Evolutionary conservation across 2,888 invertebrate species (phyloP), one percentile per base, ranked within the genome.

Genomic region (Chloromyia formosa): DNA sequence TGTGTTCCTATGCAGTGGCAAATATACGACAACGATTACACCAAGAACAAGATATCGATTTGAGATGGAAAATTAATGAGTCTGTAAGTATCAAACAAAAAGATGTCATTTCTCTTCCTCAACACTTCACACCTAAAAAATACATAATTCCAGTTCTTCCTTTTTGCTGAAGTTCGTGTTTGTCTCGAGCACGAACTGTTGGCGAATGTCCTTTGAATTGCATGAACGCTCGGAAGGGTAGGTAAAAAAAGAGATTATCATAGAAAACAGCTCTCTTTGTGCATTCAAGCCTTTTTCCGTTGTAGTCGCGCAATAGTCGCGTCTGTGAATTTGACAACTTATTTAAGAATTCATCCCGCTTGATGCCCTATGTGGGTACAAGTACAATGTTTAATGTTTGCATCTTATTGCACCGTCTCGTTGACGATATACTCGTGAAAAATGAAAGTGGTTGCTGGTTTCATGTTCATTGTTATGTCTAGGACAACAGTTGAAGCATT

Each of bases 21-120:
- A 35, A 35, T n/a, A n/a, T n/a, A n/a, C n/a, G n/a, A n/a, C n/a
- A n/a, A n/a, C n/a, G 27, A 7, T 35, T 35, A 7, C 3, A 35
- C 27, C 27, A 7, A 35, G 27, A 35, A 35, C 27, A 10, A 49
- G 49, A n/a, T 49, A 49, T 49, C 49, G 49, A 49, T 49, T 49
- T n/a, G 49, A 49, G 49, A 49, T 49, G 49, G 49, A 49, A 49
- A 49, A 49, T 49, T 49, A 49, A 49, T 49, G 49, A 49, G 14
- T 49, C 16, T 49, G 49, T 49, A 49, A 49, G 49, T 49, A 49
- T 10, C 49, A 49, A n/a, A 12, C 12, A 49, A 12, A n/a, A n/a
- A 49, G 16, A n/a, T 49, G 49, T 49, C 16, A 49, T n/a, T 49
- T 49, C 3, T n/a, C 42, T 49, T 12, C 1, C 12, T n/a, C 10